Evolutionary conservation across 2,113 vertebrate genomes (phyloP).

Genomic region (Rhabdomys dilectus): DNA sequence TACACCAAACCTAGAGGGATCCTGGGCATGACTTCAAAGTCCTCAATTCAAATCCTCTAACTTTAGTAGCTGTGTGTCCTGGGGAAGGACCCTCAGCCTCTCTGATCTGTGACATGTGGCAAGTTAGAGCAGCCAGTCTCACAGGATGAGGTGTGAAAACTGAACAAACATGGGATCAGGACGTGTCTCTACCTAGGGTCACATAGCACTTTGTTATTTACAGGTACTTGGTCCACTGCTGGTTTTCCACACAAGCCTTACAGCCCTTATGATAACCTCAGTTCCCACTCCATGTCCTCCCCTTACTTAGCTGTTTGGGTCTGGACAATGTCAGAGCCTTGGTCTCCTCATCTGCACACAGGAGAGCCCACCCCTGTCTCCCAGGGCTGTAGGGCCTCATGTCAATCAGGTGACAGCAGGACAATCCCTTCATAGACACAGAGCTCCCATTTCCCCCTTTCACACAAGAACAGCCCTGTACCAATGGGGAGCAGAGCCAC

Average conservation of each 20-base stretch:
- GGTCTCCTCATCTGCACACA: no score
- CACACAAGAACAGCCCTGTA: neutral
- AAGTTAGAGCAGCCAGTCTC: neutral
- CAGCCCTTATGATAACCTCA: neutral
- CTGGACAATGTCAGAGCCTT: no score
- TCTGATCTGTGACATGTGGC: neutral
- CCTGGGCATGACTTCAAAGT: neutral
- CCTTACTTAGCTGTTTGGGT: neutral
- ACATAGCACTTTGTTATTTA: neutral
- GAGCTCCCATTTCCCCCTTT: neutral
- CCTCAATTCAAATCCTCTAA: neutral
- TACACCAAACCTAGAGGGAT: neutral
- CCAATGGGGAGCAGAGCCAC: no score
- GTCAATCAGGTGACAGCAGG: no score
- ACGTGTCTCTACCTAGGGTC: no score
- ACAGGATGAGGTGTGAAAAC: neutral
- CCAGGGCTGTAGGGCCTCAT: no score
- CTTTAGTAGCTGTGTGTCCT: neutral
- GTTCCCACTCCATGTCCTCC: neutral
- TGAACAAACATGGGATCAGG: neutral
- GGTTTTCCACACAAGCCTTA: rapidly evolving
- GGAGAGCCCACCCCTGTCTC: no score
- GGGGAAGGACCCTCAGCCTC: neutral
- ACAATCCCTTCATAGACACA: no score
- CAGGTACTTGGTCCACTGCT: neutral